A percentile compares a stretch with the other conserved stretches of the same genome.
phyloP scores from a whole-genome alignment of 1,140 invertebrate species.

The Sycophila sp. region DNA sequence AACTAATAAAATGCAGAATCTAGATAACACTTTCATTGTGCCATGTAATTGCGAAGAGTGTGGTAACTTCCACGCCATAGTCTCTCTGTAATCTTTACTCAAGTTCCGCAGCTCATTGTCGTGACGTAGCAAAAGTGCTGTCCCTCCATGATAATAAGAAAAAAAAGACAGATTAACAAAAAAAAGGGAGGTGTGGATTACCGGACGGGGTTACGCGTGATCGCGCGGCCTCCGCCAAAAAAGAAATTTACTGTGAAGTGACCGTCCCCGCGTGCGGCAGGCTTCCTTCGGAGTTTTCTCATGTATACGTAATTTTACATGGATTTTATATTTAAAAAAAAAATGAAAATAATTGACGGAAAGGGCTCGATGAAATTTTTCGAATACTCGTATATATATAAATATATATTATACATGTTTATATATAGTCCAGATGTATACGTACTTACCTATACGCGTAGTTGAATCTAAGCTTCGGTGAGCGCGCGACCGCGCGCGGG shows the following conservation, averaged over 20 bases:
- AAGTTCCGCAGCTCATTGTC: conserved; percentile 50
- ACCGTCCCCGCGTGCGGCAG: too few species aligned
- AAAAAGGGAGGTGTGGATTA: too few species aligned
- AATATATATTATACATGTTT: conserved; percentile 1
- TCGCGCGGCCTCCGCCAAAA: too few species aligned
- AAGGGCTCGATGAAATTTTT: neutral
- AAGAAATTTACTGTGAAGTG: too few species aligned
- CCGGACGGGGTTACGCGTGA: too few species aligned
- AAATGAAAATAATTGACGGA: too few species aligned
- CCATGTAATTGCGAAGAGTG: conserved; percentile 61
- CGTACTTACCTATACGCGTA: neutral
- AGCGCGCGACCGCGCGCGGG: neutral
- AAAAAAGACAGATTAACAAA: too few species aligned
- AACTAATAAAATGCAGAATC: conserved; percentile 1
- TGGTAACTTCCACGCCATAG: conserved; percentile 63
- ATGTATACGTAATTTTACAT: too few species aligned
- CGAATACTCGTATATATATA: conserved; percentile 2
- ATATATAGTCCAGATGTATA: neutral
- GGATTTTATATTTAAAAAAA: too few species aligned
- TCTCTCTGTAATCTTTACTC: conserved; percentile 49
- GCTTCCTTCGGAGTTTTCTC: too few species aligned
- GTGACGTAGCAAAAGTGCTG: conserved; percentile 64
- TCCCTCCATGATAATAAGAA: conserved; percentile 66
- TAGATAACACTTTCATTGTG: conserved; percentile 52
- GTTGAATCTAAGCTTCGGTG: neutral